A percentile compares a stretch with the other conserved stretches of the same genome.
phyloP scores from a whole-genome alignment of 2,797 vertebrate species.

The Vireo griseus region DNA sequence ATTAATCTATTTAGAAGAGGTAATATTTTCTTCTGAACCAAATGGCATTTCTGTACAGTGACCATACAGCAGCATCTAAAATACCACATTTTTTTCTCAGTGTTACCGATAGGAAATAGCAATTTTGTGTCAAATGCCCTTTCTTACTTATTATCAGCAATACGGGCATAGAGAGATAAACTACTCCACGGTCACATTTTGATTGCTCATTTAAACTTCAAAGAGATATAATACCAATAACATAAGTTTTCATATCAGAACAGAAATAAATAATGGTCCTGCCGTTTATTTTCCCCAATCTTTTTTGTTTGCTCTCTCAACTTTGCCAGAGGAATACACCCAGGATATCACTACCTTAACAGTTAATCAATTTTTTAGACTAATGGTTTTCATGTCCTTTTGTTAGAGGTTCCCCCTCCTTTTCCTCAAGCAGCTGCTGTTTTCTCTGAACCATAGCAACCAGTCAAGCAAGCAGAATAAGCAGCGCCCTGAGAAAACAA shows the following conservation, averaged over 20 bases:
- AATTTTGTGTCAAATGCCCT: neutral
- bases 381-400: constrained; percentile 34
- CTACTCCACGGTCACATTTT: neutral
- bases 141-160: neutral
- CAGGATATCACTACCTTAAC: neutral
- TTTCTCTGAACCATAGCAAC: constrained; percentile 58
- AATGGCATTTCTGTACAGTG: neutral
- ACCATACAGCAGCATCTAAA: neutral
- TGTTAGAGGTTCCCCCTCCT: neutral
- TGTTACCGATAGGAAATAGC: neutral
- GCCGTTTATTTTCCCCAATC: neutral
- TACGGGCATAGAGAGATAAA: neutral
- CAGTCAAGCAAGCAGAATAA: constrained; percentile 31
- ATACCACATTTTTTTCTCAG: neutral
- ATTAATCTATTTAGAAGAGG: neutral
- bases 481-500: neutral
- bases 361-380: constrained; percentile 34
- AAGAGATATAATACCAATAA: neutral
- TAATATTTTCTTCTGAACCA: neutral
- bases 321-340: neutral
- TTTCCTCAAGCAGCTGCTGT: constrained; percentile 25
- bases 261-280: neutral
- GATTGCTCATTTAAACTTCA: neutral
- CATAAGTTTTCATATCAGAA: neutral
- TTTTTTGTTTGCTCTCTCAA: neutral